These are phyloP conservation scores for Bemisia tabaci DNA, from an alignment of 1,140 invertebrate species.

Conservation along the genomic window DNA sequence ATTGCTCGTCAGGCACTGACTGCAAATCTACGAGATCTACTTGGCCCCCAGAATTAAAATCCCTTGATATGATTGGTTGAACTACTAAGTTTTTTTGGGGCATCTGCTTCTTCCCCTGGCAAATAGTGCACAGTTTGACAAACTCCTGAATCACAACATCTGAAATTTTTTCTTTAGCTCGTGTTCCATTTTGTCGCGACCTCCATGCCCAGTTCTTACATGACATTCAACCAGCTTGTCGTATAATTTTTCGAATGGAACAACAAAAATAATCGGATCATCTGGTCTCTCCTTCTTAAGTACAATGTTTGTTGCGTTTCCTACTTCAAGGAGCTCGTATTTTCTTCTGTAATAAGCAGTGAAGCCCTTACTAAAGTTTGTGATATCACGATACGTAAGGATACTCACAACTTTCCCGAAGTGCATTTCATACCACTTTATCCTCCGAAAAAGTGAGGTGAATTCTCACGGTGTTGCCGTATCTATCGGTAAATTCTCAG, in stretches of 20 bases:
- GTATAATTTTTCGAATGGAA: constrained; percentile 18
- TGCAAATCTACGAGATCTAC: no score
- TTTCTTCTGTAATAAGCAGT: constrained; percentile 2
- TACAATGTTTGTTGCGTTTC: constrained; percentile 4
- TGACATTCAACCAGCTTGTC: constrained; percentile 22
- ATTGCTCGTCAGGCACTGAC: constrained; percentile 29
- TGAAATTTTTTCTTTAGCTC: constrained; percentile 20
- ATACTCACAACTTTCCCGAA: no score
- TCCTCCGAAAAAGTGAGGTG: no score
- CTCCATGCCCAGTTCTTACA: constrained; percentile 23
- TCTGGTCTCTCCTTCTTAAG: neutral
- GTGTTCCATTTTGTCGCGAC: constrained; percentile 21
- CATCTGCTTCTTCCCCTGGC: no score
- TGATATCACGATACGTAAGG: no score
- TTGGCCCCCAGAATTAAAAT: constrained; percentile 31
- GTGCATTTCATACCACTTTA: no score
- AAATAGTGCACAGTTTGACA: no score
- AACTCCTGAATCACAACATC: constrained; percentile 5
- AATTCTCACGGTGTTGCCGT: no score
- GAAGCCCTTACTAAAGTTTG: no score
- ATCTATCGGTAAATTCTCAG: no score
- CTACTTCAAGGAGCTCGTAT: constrained; percentile 10
- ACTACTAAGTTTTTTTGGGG: no score
- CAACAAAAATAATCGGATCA: neutral
- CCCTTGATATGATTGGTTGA: no score